Base-by-base conservation (phyloP, 2,797 vertebrate species). In the Lophotriccus pileatus region DNA sequence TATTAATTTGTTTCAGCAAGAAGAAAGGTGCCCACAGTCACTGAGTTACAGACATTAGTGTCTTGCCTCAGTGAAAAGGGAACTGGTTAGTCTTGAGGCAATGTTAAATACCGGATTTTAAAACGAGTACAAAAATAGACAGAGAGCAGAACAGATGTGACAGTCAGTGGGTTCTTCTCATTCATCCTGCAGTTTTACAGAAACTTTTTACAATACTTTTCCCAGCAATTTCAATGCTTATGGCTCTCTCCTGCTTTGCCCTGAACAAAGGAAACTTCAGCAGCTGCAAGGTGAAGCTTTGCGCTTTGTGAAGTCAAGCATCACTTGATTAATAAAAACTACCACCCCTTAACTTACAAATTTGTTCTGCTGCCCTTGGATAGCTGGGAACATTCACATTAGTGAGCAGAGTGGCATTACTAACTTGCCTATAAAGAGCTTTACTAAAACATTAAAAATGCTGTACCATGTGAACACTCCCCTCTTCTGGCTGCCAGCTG, bases 21-120 rank as follows among this genome's bases (percentile, higher is more conserved):
- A 95, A 92, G 72, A 93, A 94, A 92, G 69, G 77, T 88, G 52
- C 59, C 56, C 85, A 88, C 69, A 93, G 91, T 84, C 47, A 49
- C 73, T 21, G 47, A 10, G 8, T 46, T 89, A 85, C 50, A 94
- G 50, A 34, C 11, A 2, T 67, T 13, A 13, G 59, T 9, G 34
- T 89, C 87, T 37, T 59, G 59, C 76, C 69, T 76, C 46, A 24
- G 43, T 32, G 60, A 92, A 87, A 93, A 25, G 50, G 41, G 58
- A 75, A 66, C 12, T 34, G 55, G 53, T 75, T 73, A 63, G 34
- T 67, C 44, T 58, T 28, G 30, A 81, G 69, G 73, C 34, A 75
- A 36, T 8, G 32, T 14, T 80, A 75, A 95, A 90, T n/a, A 30
- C 25, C 55, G 34, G 50, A 39, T 81, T 91, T 90, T 69, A 25